A percentile compares a stretch with the other conserved stretches of the same genome.
These are phyloP conservation scores for Zaprionus gabonicus DNA, from an alignment of 1,140 invertebrate genomes.

Conservation along the genomic window DNA sequence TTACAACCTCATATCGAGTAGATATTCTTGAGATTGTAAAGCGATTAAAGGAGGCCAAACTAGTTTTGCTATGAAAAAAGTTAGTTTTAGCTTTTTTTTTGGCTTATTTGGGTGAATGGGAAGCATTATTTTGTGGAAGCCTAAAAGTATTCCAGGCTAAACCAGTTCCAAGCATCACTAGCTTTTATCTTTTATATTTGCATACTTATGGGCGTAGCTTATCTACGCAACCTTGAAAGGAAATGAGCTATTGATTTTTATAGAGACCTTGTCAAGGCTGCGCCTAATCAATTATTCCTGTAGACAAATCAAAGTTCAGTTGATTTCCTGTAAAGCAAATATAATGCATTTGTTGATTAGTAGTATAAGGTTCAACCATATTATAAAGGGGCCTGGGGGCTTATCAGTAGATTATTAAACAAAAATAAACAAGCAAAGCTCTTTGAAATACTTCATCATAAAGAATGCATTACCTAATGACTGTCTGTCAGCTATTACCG, in stretches of 20 bases:
- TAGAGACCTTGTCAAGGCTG: background rate
- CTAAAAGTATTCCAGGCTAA: slow-evolving; percentile 44
- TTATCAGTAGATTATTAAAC: background rate
- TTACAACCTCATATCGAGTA: background rate
- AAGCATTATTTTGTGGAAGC: slow-evolving; percentile 19
- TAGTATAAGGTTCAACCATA: background rate
- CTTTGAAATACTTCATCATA: background rate
- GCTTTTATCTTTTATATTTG: background rate
- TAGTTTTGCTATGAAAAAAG: background rate
- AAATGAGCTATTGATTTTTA: background rate
- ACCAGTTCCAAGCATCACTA: background rate
- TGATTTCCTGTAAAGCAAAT: background rate
- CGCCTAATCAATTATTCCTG: background rate
- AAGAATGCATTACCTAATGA: too few species aligned
- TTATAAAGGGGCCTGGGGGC: background rate
- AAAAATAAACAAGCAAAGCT: slow-evolving; percentile 5
- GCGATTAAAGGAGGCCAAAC: background rate
- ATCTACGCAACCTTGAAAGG: background rate
- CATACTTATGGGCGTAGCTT: background rate
- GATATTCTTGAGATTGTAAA: background rate
- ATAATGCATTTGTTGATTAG: too few species aligned
- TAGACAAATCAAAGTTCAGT: background rate
- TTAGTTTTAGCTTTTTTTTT: background rate
- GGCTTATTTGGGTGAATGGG: background rate
- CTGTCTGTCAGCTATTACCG: background rate